Conservation (phyloP, 1,140 invertebrate genomes). For the Dryas iulia region DNA sequence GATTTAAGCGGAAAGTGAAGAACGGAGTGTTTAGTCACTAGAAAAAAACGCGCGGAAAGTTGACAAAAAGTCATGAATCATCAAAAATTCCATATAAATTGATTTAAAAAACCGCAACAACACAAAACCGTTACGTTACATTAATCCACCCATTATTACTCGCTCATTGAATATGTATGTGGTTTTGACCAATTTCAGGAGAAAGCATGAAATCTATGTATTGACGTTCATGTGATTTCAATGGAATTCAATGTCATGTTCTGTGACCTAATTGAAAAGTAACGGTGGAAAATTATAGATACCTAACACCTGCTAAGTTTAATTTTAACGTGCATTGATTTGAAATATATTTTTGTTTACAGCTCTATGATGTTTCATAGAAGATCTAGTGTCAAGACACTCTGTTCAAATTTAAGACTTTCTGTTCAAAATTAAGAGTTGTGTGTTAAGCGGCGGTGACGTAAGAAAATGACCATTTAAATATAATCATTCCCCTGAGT, state of each 20-base stretch:
- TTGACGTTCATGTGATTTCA: slow-evolving; percentile 22
- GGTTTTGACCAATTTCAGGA: slow-evolving; percentile 37
- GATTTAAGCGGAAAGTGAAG: too few relatives aligned
- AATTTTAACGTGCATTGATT: not conserved
- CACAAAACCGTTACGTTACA: slow-evolving; percentile 38
- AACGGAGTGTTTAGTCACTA: too few relatives aligned
- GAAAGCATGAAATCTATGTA: slow-evolving; percentile 45
- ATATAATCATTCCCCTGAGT: too few relatives aligned
- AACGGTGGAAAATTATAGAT: slow-evolving; percentile 29
- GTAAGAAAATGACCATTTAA: too few relatives aligned
- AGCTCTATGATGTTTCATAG: not conserved
- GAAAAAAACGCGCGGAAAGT: too few relatives aligned
- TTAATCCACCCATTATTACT: slow-evolving; percentile 28
- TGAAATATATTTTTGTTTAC: not conserved
- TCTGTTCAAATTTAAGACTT: too few relatives aligned
- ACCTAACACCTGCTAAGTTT: not conserved
- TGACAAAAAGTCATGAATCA: too few relatives aligned
- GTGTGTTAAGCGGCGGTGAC: too few relatives aligned
- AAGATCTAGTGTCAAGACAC: too few relatives aligned
- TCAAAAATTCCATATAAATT: not conserved
- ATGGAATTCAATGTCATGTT: slow-evolving; percentile 33
- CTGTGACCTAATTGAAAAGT: slow-evolving; percentile 39
- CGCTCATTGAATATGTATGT: slow-evolving; percentile 26
- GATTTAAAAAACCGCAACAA: not conserved
- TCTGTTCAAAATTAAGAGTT: too few relatives aligned